Evolutionary conservation across 2,113 vertebrate genomes (phyloP).

Genomic region (Chrysochloris asiatica): DNA sequence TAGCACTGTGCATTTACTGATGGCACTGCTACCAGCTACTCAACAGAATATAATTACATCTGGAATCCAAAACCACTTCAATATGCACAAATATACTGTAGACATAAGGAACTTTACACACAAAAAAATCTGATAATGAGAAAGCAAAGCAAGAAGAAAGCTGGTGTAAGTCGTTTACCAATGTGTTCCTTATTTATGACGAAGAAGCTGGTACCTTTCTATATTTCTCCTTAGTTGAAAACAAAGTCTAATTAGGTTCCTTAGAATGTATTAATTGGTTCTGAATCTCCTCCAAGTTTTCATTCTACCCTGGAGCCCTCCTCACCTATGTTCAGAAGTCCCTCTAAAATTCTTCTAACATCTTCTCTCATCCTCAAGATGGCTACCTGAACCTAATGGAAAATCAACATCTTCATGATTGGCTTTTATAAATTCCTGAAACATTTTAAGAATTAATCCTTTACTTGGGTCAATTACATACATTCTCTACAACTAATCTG

Average conservation of each 20-base stretch:
- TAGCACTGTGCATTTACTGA: constrained; percentile 71
- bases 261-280: constrained; percentile 68
- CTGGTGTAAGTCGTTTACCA: constrained; percentile 68
- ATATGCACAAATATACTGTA: constrained; percentile 64
- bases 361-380: constrained; percentile 78
- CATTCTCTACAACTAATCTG: constrained; percentile 61
- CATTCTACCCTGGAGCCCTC: constrained; percentile 42
- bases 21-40: constrained; percentile 74
- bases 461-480: constrained; percentile 69
- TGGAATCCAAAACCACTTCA: constrained; percentile 68
- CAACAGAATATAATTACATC: constrained; percentile 74
- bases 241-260: constrained; percentile 65
- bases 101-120: constrained; percentile 61
- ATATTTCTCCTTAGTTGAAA: constrained; percentile 63
- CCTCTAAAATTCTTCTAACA: constrained; percentile 74
- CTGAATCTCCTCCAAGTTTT: constrained; percentile 70
- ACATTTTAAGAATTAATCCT: constrained; percentile 51
- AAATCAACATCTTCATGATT: constrained; percentile 74
- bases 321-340: constrained; percentile 58
- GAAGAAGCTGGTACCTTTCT: constrained; percentile 73
- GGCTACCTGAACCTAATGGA: constrained; percentile 79
- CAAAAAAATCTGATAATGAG: constrained; percentile 60
- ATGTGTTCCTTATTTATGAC: constrained; percentile 61
- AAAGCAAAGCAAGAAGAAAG: constrained; percentile 68
- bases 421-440: constrained; percentile 74